phyloP scores from a whole-genome alignment of 2,888 invertebrate species.

The Pheosia tremula region DNA sequence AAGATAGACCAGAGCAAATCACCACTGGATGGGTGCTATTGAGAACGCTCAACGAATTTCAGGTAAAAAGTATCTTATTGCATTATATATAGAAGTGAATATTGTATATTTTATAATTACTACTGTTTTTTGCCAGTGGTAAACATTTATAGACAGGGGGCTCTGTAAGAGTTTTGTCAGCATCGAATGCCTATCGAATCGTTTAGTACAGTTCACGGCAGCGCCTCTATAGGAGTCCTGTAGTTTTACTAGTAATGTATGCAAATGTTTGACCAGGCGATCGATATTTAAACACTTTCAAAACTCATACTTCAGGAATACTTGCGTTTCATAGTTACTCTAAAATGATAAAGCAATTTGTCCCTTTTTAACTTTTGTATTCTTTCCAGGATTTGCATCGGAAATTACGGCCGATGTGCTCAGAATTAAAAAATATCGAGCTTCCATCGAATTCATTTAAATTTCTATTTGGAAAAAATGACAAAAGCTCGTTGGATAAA shows the following conservation, averaged over 20 bases:
- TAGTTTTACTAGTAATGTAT: too few species aligned
- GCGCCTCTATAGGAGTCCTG: too few species aligned
- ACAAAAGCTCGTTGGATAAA: constrained; percentile 91
- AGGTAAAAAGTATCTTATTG: constrained; percentile 64
- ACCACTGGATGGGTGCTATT: constrained; percentile 80
- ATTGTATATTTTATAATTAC: not conserved
- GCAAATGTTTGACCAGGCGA: too few species aligned
- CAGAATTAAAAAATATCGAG: constrained; percentile 92
- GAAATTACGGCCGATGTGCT: constrained; percentile 92
- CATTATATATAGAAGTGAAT: not conserved
- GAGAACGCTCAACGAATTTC: constrained; percentile 86
- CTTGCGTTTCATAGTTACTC: not conserved
- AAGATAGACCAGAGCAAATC: constrained; percentile 79
- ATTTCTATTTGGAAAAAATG: constrained; percentile 92
- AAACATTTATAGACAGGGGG: too few species aligned
- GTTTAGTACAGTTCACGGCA: not conserved
- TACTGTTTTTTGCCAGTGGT: too few species aligned
- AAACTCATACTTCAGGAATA: too few species aligned
- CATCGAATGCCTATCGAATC: not conserved
- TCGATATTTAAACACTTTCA: too few species aligned
- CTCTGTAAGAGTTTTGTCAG: not conserved
- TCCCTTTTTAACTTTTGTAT: not conserved
- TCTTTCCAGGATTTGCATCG: constrained; percentile 90
- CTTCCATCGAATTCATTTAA: constrained; percentile 93
- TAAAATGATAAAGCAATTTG: not conserved